Evolutionary conservation across 2,888 invertebrate species (phyloP).

Genomic region (Drosophila robusta): DNA sequence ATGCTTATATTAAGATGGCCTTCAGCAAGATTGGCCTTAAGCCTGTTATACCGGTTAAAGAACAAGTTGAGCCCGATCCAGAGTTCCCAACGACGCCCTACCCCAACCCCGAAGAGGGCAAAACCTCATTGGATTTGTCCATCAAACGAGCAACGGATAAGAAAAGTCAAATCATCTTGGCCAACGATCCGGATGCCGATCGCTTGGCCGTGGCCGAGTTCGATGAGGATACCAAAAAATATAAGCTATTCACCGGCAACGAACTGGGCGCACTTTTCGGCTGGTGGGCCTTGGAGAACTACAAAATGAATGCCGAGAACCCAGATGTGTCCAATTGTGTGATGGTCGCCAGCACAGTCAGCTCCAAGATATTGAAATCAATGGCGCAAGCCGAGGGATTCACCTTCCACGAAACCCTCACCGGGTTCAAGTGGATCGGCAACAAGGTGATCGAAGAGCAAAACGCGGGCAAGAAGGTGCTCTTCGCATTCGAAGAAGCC

Average conservation of each 20-base stretch:
- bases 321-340: conserved; percentile 88
- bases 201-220: conserved; percentile 96
- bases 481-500: conserved; percentile 99
- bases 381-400: conserved; percentile 93
- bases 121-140: conserved; percentile 90
- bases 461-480: conserved; percentile 89
- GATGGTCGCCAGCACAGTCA: conserved; percentile 97
- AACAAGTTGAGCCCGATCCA: conserved; percentile 95
- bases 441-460: conserved; percentile 92
- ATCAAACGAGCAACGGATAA: conserved; percentile 91
- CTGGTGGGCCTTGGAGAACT: conserved; percentile 94
- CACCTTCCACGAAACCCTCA: conserved; percentile 94
- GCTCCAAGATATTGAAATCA: conserved; percentile 95
- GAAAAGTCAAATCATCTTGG: conserved; percentile 91
- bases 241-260: conserved; percentile 92
- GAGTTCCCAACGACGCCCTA: conserved; percentile 98
- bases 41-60: conserved; percentile 83
- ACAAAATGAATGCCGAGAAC: conserved; percentile 84
- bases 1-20: conserved; percentile 90
- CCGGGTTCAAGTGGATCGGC: conserved; percentile 99
- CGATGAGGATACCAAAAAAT: conserved; percentile 84
- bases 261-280: conserved; percentile 97
- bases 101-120: conserved; percentile 99
- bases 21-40: conserved; percentile 91
- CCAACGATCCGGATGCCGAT: conserved; percentile 99